Evolutionary conservation across 2,797 vertebrate species (phyloP).

Genomic region (Rhincodon typus): DNA sequence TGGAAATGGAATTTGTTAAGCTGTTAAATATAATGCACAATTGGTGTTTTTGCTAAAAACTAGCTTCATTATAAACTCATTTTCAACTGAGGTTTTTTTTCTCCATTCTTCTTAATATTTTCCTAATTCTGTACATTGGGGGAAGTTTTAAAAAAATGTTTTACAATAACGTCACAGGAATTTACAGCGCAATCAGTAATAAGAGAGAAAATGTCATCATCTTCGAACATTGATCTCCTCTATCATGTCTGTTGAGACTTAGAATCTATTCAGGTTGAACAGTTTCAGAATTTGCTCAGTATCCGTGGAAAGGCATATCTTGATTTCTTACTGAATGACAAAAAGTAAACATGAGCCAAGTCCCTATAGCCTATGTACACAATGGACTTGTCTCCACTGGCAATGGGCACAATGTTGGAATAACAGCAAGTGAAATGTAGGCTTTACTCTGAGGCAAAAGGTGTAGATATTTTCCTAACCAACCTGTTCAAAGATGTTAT

Average conservation of each 20-base stretch:
- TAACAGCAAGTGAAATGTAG: background rate
- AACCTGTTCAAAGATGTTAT: too few species aligned
- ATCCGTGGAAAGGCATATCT: background rate
- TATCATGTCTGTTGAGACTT: background rate
- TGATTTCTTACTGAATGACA: background rate
- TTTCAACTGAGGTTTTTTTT: background rate
- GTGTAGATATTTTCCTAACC: background rate
- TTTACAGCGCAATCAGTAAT: background rate
- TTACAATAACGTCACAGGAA: background rate
- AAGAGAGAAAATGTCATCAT: background rate
- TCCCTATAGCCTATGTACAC: background rate
- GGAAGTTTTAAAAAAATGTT: background rate
- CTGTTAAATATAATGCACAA: background rate
- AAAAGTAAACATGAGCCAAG: background rate
- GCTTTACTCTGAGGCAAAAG: background rate
- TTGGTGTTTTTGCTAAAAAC: too few species aligned
- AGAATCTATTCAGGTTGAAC: background rate
- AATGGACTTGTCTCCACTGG: background rate
- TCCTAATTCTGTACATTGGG: background rate
- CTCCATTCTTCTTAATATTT: background rate
- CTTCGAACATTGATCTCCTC: background rate
- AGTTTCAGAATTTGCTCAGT: too few species aligned
- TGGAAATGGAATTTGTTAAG: background rate
- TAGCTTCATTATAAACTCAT: background rate
- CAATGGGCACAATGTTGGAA: background rate